These are phyloP conservation scores for Ephestia elutella DNA, from an alignment of 1,140 invertebrate genomes.

Conservation along the genomic window DNA sequence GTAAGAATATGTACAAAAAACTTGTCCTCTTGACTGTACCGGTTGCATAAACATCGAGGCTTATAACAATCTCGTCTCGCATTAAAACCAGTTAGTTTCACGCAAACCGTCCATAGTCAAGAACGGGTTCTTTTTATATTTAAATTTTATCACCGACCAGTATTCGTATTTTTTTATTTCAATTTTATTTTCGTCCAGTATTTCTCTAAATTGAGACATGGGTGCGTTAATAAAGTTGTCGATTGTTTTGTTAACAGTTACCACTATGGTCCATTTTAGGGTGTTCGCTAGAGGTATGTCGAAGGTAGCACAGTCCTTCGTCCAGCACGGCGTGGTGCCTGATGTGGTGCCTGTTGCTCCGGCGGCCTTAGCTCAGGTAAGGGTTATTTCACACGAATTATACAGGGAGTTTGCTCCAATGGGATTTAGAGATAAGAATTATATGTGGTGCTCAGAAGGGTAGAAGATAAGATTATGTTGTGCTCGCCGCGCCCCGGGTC, in stretches of 20 bases:
- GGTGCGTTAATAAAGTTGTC: slow-evolving; percentile 45
- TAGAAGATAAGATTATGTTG: too few relatives aligned
- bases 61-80: neutral
- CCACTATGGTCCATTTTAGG: slow-evolving; percentile 69
- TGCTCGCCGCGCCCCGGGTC: too few relatives aligned
- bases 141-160: neutral
- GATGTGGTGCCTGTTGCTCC: slow-evolving; percentile 62
- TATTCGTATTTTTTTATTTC: neutral
- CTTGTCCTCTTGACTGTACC: neutral
- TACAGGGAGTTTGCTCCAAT: too few relatives aligned
- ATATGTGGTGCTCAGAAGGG: too few relatives aligned
- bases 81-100: neutral
- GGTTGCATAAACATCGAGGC: neutral
- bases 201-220: neutral
- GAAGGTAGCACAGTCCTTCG: slow-evolving; percentile 55
- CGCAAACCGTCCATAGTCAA: neutral
- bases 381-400: neutral
- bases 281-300: slow-evolving; percentile 63
- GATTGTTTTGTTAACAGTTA: slow-evolving; percentile 63
- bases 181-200: neutral
- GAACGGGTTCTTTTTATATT: neutral
- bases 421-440: neutral
- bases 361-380: slow-evolving; percentile 27
- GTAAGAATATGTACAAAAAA: neutral
- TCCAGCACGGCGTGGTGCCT: slow-evolving; percentile 50